Percentiles rank a stretch among this genome's conserved stretches.
phyloP scores from a whole-genome alignment of 37 sponge, comb jelly and placozoan species.

The Ephydatia muelleri region DNA sequence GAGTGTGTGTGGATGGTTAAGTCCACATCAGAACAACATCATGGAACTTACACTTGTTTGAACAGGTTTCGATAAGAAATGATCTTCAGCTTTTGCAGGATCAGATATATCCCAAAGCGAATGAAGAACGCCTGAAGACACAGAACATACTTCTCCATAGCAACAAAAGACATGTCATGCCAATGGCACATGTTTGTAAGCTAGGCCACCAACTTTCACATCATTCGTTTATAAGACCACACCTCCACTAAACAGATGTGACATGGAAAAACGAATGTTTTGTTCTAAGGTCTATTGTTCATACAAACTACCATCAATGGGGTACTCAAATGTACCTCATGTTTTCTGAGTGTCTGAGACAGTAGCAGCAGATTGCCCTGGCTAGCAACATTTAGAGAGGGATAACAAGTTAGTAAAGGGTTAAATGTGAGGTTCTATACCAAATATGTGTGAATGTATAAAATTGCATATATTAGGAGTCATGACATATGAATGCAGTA shows the following conservation, averaged over 20 bases:
- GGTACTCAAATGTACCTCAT: conserved; percentile 37
- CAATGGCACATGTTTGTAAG: no score
- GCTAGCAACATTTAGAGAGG: conserved; percentile 14
- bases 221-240: no score
- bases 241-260: no score
- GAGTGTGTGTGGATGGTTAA: no score
- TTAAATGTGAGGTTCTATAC: not conserved
- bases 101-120: conserved; percentile 83
- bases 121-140: conserved; percentile 77
- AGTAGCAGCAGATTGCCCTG: conserved; percentile 66
- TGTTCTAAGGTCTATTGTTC: no score
- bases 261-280: no score
- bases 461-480: not conserved
- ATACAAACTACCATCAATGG: no score
- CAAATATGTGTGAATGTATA: not conserved
- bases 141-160: not conserved
- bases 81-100: conserved; percentile 90
- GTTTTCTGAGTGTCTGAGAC: conserved; percentile 44
- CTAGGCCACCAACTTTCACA: no score
- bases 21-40: not conserved
- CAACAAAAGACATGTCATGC: not conserved
- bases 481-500: not conserved
- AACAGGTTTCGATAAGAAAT: conserved; percentile 92
- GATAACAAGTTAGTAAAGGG: not conserved
- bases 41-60: conserved; percentile 87